phyloP scores from a whole-genome alignment of 2,113 vertebrate genomes.

The Podiceps cristatus region DNA sequence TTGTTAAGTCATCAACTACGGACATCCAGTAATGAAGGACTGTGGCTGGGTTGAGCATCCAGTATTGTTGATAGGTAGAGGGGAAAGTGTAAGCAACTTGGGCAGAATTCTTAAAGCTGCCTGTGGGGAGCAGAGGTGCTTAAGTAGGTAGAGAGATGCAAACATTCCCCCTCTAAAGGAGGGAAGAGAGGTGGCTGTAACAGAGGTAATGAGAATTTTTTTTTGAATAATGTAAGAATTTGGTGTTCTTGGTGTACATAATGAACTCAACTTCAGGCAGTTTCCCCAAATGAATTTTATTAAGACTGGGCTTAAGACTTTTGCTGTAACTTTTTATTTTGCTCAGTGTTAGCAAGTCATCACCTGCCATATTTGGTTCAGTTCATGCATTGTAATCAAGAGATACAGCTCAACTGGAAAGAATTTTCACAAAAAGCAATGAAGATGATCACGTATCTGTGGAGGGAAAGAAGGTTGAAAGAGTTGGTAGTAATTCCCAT shows the following conservation, averaged over 20 bases:
- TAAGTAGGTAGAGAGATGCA: neutral
- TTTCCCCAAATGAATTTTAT: neutral
- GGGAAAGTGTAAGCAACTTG: neutral
- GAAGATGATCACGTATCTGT: neutral
- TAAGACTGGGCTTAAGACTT: neutral
- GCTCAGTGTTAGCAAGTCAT: neutral
- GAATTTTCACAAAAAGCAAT: neutral
- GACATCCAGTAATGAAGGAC: neutral
- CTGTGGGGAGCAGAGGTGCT: neutral
- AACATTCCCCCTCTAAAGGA: neutral
- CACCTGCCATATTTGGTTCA: neutral
- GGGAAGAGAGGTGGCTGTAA: neutral
- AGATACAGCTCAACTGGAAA: neutral
- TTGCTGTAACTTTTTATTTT: neutral
- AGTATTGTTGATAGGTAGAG: neutral
- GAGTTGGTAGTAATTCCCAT: neutral
- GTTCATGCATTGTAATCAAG: neutral
- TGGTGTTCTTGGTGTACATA: accelerated
- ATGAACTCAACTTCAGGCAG: neutral
- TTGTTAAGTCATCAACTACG: neutral
- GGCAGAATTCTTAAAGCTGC: neutral
- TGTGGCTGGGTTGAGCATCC: neutral
- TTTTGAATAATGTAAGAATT: neutral
- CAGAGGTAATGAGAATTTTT: neutral
- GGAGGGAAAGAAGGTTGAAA: neutral